Base-by-base conservation (phyloP, 1,140 invertebrate species). In the Vanessa atalanta region DNA sequence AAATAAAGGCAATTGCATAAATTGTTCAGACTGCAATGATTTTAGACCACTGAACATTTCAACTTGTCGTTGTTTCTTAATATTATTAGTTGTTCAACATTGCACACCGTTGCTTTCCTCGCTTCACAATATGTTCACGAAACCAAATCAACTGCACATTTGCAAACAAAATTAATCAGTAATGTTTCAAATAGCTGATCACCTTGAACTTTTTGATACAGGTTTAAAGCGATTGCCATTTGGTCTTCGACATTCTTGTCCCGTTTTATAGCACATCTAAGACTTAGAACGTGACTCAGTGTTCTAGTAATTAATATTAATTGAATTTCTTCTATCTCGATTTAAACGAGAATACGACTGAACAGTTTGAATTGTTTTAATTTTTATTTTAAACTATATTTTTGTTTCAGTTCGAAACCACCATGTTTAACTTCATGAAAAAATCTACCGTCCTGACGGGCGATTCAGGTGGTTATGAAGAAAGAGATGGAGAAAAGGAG, bases 371-470 rank as follows among this genome's bases (percentile, higher is more conserved):
- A 16, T n/a, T 5, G 0, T 20, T 55, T 4, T 55, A 16, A 55
- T 11, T 55, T 55, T n/a, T n/a, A 55, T 20, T 55, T 23, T 61
- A 60, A 26, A 60, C 12, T 15, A 14, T 11, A 11, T 55, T 72
- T 71, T 78, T 82, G 82, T 86, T 88, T 8, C 85, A 89, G 90
- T 60, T 75, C 74, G 72, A 75, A 73, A 70, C 79, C 79, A 79
- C 73, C 80, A 98, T 97, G 97, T 97, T 98, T 85, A 97, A 96
- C 92, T 97, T 97, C 91, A 97, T 97, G 94, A 97, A 97, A 91
- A 97, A 97, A 90, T 95, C 93, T 23, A 93, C 93, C 47, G 93
- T 93, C 86, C 94, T 94, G n/a, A 90, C 93, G 51, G 89, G 93
- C 80, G 90, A 94, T 81, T 88, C 91, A 55, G 82, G 91, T 78